These are phyloP conservation scores for Hydropsyche betteni DNA, from an alignment of 2,888 invertebrate species.

Conservation along the genomic window DNA sequence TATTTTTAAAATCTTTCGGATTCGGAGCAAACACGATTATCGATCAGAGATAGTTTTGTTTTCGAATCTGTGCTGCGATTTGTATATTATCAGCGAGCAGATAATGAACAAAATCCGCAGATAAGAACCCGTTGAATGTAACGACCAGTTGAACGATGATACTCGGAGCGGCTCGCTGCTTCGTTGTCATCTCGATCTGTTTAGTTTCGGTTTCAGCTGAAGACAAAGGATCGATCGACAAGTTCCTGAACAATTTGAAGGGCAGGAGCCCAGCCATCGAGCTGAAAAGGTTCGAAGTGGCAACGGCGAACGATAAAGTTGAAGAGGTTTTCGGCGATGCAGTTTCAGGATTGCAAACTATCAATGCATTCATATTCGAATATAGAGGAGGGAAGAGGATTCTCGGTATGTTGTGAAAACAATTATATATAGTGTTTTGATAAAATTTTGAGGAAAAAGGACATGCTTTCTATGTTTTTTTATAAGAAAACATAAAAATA, in stretches of 20 bases:
- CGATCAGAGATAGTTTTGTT: background rate
- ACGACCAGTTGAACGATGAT: constrained; percentile 18
- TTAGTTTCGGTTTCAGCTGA: background rate
- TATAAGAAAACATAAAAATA: too few species aligned
- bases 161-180: background rate
- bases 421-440: background rate
- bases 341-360: constrained; percentile 28
- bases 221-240: background rate
- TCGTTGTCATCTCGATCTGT: constrained; percentile 11
- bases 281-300: constrained; percentile 16
- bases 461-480: too few species aligned
- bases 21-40: too few species aligned
- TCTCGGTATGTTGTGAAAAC: constrained; percentile 3
- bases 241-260: background rate
- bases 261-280: background rate
- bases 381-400: constrained; percentile 40
- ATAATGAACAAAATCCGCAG: background rate
- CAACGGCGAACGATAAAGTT: background rate
- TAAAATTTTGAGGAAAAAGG: too few species aligned
- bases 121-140: constrained; percentile 1
- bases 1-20: too few species aligned
- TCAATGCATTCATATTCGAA: constrained; percentile 41
- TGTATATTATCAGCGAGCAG: background rate
- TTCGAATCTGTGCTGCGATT: constrained; percentile 18
- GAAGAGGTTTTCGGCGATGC: background rate